Evolutionary conservation across 2,113 vertebrate genomes (phyloP), one percentile per base, ranked within the genome.

Genomic region (Sula dactylatra): DNA sequence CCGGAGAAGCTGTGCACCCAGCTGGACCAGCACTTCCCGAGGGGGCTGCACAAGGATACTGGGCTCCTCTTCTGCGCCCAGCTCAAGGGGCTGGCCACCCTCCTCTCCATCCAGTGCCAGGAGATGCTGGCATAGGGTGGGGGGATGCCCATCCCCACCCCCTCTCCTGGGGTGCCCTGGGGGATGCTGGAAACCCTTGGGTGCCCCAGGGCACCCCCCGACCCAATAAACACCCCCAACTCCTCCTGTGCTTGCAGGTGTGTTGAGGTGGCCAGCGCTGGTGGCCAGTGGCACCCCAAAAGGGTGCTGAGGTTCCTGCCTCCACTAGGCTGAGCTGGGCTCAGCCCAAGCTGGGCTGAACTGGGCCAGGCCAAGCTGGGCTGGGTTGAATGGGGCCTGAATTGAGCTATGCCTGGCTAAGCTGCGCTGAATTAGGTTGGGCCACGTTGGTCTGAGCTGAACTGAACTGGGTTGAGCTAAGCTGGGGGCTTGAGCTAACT

Each of bases 81-180:
- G 25, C 95, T 98, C 61, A 95, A 96, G 91, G 88, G 95, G 76
- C 59, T 97, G 22, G 96, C 82, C 16, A 9, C 78, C 58, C 87
- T 96, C 84, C 97, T 93, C 69, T 88, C 79, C n/a, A 24, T 90
- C 93, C 80, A 90, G 36, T 97, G 96, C 95, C 95, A 96, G 85
- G 96, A 96, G 74, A 94, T 97, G 47, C 72, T 93, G 90, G 24
- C 62, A 16, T 66, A 52, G 69, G 88, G 76, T 20, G 40, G 54
- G 65, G 34, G 38, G 17, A 29, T 32, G 24, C 59, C 62, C 13
- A 13, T n/a, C 36, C 24, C 50, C 64, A 18, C 34, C 25, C 42
- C 4, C n/a, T 9, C 13, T n/a, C 29, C 73, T 15, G 6, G 73
- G 73, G n/a, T 11, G 44, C n/a, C 50, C 25, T 15, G 25, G 45